Evolutionary conservation across 2,113 vertebrate species (phyloP), one percentile per base, ranked within the genome.

Genomic region (Plecturocebus donacophilus): DNA sequence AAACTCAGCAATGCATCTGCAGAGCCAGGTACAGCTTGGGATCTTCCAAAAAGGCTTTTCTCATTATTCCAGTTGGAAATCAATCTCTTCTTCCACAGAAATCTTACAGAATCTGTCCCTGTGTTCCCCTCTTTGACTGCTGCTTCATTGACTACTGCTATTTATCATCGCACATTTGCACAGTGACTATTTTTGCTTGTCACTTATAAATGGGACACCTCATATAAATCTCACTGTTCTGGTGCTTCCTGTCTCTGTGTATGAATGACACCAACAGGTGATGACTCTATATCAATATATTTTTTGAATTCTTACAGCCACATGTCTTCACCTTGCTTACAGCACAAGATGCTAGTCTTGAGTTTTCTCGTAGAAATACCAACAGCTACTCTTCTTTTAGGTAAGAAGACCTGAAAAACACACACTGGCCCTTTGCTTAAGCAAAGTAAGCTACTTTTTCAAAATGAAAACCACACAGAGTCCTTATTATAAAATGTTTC

Each of bases 181-280:
- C 0, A 54, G 20, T 38, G 56, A 42, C 9, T 64, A 4, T 9
- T 75, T 42, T 54, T 42, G 47, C 64, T 52, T 19, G 10, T 1
- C 0, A 2, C 25, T 12, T 14, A 1, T 3, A 54, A 27, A 75
- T 16, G 45, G 32, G 66, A 30, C 0, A 13, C 30, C 17, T 45
- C 30, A 0, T 0, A 17, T 0, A 0, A 1, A 1, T 25, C 25
- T 5, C 14, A 11, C 11, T 6, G 4, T 8, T 20, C 32, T 2
- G 3, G 3, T 0, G 23, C 8, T 8, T 82, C 8, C 77, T 38
- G 13, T 58, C 38, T 32, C 17, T 19, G 3, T 45, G 6, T 3
- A 6, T 20, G 19, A 25, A 38, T 35, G 70, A 68, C 3, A 1
- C 27, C 25, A 9, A 19, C 5, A 5, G 40, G 10, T 11, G 1